Evolutionary conservation across 92 coral and sea anemone genomes (phyloP).

Genomic region (Scolanthus callimorphus): DNA sequence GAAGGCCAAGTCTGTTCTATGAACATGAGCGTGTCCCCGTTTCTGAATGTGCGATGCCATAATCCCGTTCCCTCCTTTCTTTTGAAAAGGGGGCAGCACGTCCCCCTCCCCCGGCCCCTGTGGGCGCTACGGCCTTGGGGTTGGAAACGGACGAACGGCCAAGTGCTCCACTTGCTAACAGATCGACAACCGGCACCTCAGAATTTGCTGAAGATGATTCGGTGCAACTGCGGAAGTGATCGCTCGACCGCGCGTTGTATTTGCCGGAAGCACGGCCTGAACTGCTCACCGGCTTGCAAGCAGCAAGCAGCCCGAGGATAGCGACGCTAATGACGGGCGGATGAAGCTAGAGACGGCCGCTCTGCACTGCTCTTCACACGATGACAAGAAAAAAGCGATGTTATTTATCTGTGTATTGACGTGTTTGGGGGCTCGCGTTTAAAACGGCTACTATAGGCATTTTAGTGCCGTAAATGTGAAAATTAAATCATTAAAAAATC

Average conservation of each 20-base stretch:
- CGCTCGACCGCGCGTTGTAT: slow-evolving; percentile 46
- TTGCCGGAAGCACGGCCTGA: slow-evolving; percentile 51
- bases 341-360: not conserved
- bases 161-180: slow-evolving; percentile 23
- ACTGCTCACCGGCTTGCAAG: slow-evolving; percentile 46
- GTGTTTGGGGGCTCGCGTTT: too few species aligned
- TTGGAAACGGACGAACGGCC: slow-evolving; percentile 18
- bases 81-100: too few species aligned
- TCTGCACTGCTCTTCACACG: too few species aligned
- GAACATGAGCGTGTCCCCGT: too few species aligned
- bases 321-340: not conserved
- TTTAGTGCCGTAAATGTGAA: not conserved
- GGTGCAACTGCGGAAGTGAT: slow-evolving; percentile 42
- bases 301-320: slow-evolving; percentile 1
- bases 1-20: too few species aligned
- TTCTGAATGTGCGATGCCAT: too few species aligned
- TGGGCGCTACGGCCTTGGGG: too few species aligned
- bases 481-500: not conserved
- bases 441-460: too few species aligned
- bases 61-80: too few species aligned
- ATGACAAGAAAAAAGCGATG: too few species aligned
- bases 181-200: slow-evolving; percentile 40
- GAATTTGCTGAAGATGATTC: slow-evolving; percentile 30
- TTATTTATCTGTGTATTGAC: too few species aligned
- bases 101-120: too few species aligned